Evolutionary conservation across 2,888 invertebrate species (phyloP).

Genomic region (Phalera bucephala): DNA sequence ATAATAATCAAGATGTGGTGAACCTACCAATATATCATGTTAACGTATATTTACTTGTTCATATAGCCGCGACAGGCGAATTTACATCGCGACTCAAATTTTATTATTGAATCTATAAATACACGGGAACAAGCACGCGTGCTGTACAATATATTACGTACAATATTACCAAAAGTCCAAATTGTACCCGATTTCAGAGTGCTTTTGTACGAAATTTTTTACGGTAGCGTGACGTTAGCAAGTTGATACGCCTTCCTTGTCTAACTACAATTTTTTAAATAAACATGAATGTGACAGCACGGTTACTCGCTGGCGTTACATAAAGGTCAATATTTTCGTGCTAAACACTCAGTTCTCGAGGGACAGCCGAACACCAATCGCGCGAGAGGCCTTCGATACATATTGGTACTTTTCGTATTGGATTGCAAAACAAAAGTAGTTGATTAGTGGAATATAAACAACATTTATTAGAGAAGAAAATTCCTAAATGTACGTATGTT

Average conservation of each 20-base stretch:
- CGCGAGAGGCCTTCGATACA: neutral
- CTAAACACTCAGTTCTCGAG: slow-evolving; percentile 9
- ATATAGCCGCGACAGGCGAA: slow-evolving; percentile 10
- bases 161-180: slow-evolving; percentile 9
- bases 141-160: slow-evolving; percentile 3
- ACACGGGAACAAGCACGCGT: slow-evolving; percentile 8
- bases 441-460: neutral
- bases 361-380: too few relatives aligned
- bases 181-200: too few relatives aligned
- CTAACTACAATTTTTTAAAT: too few relatives aligned
- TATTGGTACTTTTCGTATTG: neutral
- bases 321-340: too few relatives aligned
- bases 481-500: too few relatives aligned
- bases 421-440: neutral
- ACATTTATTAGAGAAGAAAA: too few relatives aligned
- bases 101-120: slow-evolving; percentile 29
- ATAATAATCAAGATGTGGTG: too few relatives aligned
- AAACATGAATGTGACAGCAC: too few relatives aligned
- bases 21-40: slow-evolving; percentile 18
- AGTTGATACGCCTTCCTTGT: too few relatives aligned
- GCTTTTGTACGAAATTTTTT: too few relatives aligned
- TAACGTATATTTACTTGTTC: slow-evolving; percentile 26
- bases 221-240: too few relatives aligned
- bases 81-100: slow-evolving; percentile 15
- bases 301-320: too few relatives aligned